These are phyloP conservation scores for Patagioenas fasciata DNA, from an alignment of 2,113 vertebrate genomes.

Conservation along the genomic window DNA sequence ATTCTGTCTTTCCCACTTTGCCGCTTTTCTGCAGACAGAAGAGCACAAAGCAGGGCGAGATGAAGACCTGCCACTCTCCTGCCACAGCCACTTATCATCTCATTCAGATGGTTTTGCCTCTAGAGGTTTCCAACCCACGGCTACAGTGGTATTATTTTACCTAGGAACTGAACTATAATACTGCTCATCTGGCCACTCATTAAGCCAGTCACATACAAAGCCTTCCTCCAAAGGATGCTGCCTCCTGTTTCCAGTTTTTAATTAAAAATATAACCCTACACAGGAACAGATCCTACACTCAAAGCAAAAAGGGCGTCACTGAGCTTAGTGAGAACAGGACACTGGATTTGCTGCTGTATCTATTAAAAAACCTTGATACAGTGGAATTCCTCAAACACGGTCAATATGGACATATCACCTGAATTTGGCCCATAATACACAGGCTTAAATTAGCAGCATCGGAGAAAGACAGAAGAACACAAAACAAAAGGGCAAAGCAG, in stretches of 20 bases:
- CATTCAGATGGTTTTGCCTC: conserved; percentile 35
- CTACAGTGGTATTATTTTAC: conserved; percentile 41
- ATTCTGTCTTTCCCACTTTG: conserved; percentile 52
- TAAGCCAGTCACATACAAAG: conserved; percentile 9
- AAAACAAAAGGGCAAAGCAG: not conserved
- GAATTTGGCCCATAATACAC: not conserved
- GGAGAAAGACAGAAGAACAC: not conserved
- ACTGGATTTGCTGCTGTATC: not conserved
- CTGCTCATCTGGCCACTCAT: not conserved
- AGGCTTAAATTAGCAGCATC: not conserved
- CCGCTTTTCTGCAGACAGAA: conserved; percentile 31
- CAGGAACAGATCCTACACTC: not conserved
- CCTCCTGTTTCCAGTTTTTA: conserved; percentile 30
- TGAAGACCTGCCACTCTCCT: conserved; percentile 54
- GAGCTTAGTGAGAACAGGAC: not conserved
- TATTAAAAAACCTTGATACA: not conserved
- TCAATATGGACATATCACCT: not conserved
- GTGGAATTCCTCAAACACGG: not conserved
- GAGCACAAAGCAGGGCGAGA: conserved; percentile 42
- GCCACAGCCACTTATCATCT: conserved; percentile 46
- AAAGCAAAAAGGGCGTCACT: not conserved
- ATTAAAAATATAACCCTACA: conserved; percentile 54
- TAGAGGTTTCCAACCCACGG: not conserved
- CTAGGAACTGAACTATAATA: not conserved
- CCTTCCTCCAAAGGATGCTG: conserved; percentile 14